Conservation (phyloP, 2,888 invertebrate species). For the Lasioglossum figueresi region DNA sequence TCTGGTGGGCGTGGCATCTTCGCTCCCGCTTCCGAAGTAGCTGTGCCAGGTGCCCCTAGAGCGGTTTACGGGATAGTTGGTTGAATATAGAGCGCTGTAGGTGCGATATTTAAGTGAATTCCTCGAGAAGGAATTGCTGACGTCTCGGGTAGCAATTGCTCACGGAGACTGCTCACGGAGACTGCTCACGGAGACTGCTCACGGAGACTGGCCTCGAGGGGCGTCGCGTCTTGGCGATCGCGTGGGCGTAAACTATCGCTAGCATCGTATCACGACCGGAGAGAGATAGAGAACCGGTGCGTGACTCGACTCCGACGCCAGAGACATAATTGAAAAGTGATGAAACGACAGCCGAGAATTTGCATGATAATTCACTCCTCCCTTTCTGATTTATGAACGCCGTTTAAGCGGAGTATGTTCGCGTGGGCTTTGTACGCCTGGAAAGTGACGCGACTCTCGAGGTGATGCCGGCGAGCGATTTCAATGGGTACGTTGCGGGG, state of each 20-base stretch:
- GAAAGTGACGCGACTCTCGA: constrained; percentile 10
- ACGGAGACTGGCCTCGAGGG: not conserved
- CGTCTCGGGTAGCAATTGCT: not conserved
- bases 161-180: not conserved
- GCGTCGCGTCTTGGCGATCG: not conserved
- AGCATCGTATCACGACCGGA: constrained; percentile 15
- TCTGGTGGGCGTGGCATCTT: not conserved
- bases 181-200: not conserved
- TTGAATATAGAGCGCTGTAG: not conserved
- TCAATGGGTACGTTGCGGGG: not conserved
- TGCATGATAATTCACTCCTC: constrained; percentile 50
- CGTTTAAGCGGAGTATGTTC: constrained; percentile 34
- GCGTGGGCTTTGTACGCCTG: constrained; percentile 20
- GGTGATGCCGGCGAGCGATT: constrained; percentile 11
- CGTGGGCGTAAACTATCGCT: constrained; percentile 26
- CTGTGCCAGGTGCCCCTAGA: not conserved
- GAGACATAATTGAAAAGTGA: constrained; percentile 50
- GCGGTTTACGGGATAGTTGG: not conserved
- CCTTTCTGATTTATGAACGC: constrained; percentile 29
- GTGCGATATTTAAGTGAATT: not conserved
- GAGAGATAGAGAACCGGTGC: not conserved
- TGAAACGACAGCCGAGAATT: constrained; percentile 50
- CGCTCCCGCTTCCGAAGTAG: not conserved
- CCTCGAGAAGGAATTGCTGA: not conserved
- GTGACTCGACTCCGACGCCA: not conserved